A percentile compares a stretch with the other conserved stretches of the same genome.
Conservation (phyloP, 2,113 vertebrate species). For the Microcebus jonahi region DNA sequence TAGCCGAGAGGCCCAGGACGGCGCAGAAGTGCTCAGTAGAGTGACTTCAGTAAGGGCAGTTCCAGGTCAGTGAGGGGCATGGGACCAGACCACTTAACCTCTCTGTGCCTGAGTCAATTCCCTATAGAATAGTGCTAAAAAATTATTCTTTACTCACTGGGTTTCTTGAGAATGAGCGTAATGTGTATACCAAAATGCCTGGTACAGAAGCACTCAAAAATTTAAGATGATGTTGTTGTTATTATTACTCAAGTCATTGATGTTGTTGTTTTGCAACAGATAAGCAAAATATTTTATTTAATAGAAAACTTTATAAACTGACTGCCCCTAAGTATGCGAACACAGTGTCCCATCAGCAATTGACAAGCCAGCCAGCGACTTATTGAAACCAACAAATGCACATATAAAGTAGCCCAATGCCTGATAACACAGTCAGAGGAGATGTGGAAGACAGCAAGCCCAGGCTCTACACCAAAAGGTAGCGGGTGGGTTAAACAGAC, state of each 20-base stretch:
- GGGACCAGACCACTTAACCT: background rate
- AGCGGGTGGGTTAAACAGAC: background rate
- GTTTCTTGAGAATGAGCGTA: background rate
- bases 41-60: background rate
- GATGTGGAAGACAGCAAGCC: background rate
- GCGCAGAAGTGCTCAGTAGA: background rate
- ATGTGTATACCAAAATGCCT: background rate
- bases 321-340: background rate
- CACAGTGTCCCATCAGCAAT: background rate
- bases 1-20: background rate
- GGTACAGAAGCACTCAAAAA: background rate
- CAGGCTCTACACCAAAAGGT: background rate
- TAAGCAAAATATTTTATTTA: constrained; percentile 11
- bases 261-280: background rate
- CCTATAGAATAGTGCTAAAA: background rate
- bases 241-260: background rate
- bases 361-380: background rate
- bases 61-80: rapidly evolving
- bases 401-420: background rate
- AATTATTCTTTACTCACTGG: background rate
- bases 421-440: background rate
- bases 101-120: background rate
- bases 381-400: background rate
- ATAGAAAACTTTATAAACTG: background rate
- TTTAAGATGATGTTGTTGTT: background rate